Conservation (phyloP, 1,140 invertebrate species). For the Psilanteris sp. region DNA sequence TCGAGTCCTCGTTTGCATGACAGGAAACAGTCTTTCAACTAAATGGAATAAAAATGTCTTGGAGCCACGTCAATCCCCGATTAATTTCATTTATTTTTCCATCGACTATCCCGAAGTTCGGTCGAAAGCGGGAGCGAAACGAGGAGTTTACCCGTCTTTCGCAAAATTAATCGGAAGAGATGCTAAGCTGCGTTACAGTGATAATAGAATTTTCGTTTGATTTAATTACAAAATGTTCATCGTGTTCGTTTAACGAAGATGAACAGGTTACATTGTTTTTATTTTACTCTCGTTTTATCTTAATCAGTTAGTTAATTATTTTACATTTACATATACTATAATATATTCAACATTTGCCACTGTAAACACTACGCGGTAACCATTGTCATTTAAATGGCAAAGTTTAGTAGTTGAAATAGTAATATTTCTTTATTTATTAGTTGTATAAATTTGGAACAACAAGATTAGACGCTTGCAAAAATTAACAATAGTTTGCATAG, state of each 20-base stretch:
- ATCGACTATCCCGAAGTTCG: conserved; percentile 27
- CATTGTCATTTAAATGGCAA: too few relatives aligned
- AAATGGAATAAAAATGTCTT: conserved; percentile 31
- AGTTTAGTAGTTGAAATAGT: too few relatives aligned
- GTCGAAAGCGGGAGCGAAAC: neutral
- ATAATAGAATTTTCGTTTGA: conserved; percentile 57
- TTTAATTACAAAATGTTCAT: conserved; percentile 55
- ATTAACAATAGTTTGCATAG: too few relatives aligned
- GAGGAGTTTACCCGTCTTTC: conserved; percentile 35
- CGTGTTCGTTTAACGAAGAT: conserved; percentile 21
- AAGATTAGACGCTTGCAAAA: too few relatives aligned
- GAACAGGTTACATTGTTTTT: neutral
- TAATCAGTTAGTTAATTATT: conserved; percentile 9
- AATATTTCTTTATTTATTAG: too few relatives aligned
- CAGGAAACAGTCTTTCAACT: conserved; percentile 36
- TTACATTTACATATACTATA: too few relatives aligned
- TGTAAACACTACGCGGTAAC: too few relatives aligned
- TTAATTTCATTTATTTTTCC: conserved; percentile 54
- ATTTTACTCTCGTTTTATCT: neutral
- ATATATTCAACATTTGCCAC: too few relatives aligned
- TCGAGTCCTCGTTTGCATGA: neutral
- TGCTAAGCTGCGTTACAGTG: conserved; percentile 40
- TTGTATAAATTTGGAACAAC: too few relatives aligned
- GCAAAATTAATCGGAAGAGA: conserved; percentile 57
- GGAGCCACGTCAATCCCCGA: conserved; percentile 21